These are phyloP conservation scores for Cygnus atratus DNA, from an alignment of 2,113 vertebrate species.

Conservation along the genomic window DNA sequence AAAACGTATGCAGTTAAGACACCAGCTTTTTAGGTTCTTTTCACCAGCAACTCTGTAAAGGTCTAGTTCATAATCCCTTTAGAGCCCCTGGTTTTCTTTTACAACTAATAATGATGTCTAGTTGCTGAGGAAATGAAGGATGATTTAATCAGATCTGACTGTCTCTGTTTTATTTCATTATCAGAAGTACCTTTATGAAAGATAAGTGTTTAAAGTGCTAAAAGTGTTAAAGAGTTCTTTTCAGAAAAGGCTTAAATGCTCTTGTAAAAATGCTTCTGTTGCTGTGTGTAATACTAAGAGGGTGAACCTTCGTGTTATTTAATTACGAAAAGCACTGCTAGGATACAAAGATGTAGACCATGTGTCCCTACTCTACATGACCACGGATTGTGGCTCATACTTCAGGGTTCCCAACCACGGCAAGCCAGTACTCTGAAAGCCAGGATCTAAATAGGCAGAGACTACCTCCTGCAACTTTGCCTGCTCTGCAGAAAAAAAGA, in stretches of 20 bases:
- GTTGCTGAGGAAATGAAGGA: neutral
- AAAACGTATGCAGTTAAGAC: neutral
- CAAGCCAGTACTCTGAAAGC: neutral
- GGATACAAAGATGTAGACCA: fast-evolving
- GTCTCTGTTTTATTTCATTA: neutral
- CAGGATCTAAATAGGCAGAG: neutral
- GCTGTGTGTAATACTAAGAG: neutral
- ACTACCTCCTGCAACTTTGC: neutral
- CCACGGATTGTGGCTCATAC: neutral
- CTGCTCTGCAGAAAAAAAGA: neutral
- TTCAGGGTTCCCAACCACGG: neutral
- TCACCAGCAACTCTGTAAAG: neutral
- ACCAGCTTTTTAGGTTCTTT: neutral
- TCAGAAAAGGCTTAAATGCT: neutral
- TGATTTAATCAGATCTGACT: neutral
- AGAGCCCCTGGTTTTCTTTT: neutral
- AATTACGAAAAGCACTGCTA: neutral
- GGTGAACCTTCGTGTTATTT: neutral
- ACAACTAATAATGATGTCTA: neutral
- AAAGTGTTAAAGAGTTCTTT: neutral
- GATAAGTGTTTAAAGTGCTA: neutral
- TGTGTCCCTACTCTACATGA: neutral
- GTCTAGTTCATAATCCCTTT: neutral
- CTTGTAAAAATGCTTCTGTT: neutral
- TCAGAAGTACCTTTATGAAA: neutral